phyloP scores from a whole-genome alignment of 2,113 vertebrate species.

The Dryoscopus gambensis region DNA sequence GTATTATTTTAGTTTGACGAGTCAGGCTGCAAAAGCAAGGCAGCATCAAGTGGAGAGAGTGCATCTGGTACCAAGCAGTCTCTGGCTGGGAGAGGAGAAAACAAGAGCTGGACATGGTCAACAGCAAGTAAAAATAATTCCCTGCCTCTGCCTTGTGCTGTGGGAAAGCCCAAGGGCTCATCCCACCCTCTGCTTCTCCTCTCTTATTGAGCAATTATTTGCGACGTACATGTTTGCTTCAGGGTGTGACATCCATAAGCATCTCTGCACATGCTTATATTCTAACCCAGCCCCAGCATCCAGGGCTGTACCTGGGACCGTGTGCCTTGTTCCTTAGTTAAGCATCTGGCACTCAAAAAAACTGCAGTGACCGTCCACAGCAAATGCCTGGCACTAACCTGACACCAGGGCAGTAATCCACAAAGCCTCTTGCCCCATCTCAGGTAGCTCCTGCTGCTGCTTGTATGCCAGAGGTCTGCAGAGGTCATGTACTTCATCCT shows the following conservation, averaged over 20 bases:
- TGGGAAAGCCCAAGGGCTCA: not conserved
- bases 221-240: not conserved
- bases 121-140: not conserved
- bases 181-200: not conserved
- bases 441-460: not conserved
- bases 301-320: not conserved
- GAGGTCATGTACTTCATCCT: not conserved
- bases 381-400: not conserved
- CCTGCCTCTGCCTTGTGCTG: not conserved
- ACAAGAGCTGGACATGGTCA: not conserved
- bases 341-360: not conserved
- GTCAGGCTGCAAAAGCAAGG: constrained; percentile 4
- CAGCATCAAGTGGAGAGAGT: not conserved
- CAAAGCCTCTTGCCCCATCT: not conserved
- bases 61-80: not conserved
- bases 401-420: not conserved
- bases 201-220: not conserved
- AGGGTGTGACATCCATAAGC: not conserved
- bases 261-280: not conserved
- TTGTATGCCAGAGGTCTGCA: not conserved
- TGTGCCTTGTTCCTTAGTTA: not conserved
- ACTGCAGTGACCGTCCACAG: not conserved
- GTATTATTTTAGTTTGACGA: constrained; percentile 20
- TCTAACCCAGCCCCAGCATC: not conserved
- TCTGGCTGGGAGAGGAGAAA: not conserved